phyloP scores from a whole-genome alignment of 2,797 vertebrate species.

The Sebastes glaucus region DNA sequence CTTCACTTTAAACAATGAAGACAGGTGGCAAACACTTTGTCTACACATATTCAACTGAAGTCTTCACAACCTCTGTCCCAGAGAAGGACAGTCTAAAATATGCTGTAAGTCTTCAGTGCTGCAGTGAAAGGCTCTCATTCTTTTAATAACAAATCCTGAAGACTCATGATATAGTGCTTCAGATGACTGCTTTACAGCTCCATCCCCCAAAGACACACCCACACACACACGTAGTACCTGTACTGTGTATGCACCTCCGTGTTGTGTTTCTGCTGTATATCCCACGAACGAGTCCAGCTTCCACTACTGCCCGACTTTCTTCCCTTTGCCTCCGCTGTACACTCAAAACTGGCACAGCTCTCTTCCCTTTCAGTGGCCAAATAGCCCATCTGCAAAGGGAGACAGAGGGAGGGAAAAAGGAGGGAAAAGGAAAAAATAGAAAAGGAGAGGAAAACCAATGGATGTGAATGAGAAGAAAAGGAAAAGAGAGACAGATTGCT shows the following conservation, averaged over 20 bases:
- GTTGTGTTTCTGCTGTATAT: conserved; percentile 41
- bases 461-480: conserved; percentile 44
- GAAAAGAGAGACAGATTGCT: conserved; percentile 69
- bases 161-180: neutral
- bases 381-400: conserved; percentile 68
- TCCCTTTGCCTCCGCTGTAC: conserved; percentile 45
- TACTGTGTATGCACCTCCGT: conserved; percentile 43
- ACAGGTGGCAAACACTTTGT: neutral
- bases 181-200: neutral
- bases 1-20: neutral
- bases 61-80: neutral
- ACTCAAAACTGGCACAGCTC: conserved; percentile 65
- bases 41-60: neutral
- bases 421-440: conserved; percentile 25
- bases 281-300: conserved; percentile 47
- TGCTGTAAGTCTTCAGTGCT: neutral
- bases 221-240: conserved; percentile 57
- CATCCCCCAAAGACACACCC: neutral
- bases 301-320: conserved; percentile 49
- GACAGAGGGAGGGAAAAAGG: conserved; percentile 51
- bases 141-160: neutral
- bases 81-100: neutral
- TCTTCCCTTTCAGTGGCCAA: conserved; percentile 52
- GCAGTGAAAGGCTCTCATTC: neutral
- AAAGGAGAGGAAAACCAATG: conserved; percentile 27